phyloP scores from a whole-genome alignment of 2,888 invertebrate genomes.

The Ectobius pallidus region DNA sequence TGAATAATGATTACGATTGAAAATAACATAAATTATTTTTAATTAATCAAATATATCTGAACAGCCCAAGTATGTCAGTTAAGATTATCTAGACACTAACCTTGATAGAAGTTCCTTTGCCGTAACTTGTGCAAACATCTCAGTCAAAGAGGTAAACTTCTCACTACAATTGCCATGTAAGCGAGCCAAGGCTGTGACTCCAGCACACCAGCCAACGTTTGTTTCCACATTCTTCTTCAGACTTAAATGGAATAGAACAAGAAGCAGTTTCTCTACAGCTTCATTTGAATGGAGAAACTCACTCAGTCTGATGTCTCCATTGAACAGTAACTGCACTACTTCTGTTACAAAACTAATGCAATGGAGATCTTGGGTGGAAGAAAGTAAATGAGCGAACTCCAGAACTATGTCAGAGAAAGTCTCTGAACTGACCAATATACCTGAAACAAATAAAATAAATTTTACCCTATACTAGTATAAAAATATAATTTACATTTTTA shows the following conservation, averaged over 20 bases:
- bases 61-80: too few species aligned
- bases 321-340: neutral
- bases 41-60: too few species aligned
- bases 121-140: conserved; percentile 51
- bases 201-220: conserved; percentile 64
- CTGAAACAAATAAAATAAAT: conserved; percentile 55
- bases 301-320: neutral
- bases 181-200: conserved; percentile 51
- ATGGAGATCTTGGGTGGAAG: neutral
- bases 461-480: too few species aligned
- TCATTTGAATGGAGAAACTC: neutral
- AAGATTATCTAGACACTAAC: too few species aligned
- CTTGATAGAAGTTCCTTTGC: conserved; percentile 49
- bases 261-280: conserved; percentile 51
- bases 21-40: too few species aligned
- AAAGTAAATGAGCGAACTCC: conserved; percentile 53
- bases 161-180: conserved; percentile 44
- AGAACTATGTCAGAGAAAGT: conserved; percentile 54
- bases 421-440: conserved; percentile 54
- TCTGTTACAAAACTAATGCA: conserved; percentile 21
- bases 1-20: too few species aligned
- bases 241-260: conserved; percentile 58
- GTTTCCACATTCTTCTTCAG: conserved; percentile 58
- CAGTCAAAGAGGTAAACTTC: conserved; percentile 49
- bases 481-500: too few species aligned